Evolutionary conservation across 2,113 vertebrate genomes (phyloP), one percentile per base, ranked within the genome.

Genomic region (Oplegnathus fasciatus): DNA sequence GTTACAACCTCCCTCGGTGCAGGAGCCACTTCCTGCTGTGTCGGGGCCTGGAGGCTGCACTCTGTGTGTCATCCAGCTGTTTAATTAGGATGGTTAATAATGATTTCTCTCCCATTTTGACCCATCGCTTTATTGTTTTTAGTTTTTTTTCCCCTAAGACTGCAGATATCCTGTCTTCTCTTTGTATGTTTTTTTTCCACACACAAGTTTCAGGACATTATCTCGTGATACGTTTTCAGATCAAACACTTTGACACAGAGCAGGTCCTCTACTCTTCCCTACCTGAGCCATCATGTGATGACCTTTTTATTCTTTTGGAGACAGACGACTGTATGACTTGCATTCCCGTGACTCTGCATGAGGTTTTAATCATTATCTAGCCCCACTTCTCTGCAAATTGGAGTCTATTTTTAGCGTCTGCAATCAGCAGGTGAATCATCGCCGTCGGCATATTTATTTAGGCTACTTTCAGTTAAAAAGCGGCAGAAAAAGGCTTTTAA

Each of bases 341-440:
- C 42, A 61, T 60, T 72, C 46, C 79, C 14, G 1, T 78, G 73
- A 82, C 71, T 84, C 86, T 79, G 85, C 78, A 83, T 65, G 80
- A 91, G 76, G 73, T 34, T 85, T 78, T 80, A 83, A 90, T 90
- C 75, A 78, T 88, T 83, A 68, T 87, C 83, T 34, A 66, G 30
- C 83, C 85, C 82, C 70, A 26, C 61, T 42, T 80, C 67, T 88
- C 42, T 87, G 74, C 79, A 86, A 85, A 89, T 87, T 82, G 55
- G 48, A 71, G 78, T 79, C 85, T 92, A 89, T 89, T 89, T 90
- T 89, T 90, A 89, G 91, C 68, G 10, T 50, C 48, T 50, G 81
- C 84, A 81, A 87, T 90, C 86, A 78, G 64, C 87, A 85, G 84
- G 78, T 79, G 75, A 84, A 83, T 86, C 79, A 40, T 74, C 68